These are phyloP conservation scores for Trypoxylon attenuatum DNA, from an alignment of 2,888 invertebrate genomes.

Conservation along the genomic window DNA sequence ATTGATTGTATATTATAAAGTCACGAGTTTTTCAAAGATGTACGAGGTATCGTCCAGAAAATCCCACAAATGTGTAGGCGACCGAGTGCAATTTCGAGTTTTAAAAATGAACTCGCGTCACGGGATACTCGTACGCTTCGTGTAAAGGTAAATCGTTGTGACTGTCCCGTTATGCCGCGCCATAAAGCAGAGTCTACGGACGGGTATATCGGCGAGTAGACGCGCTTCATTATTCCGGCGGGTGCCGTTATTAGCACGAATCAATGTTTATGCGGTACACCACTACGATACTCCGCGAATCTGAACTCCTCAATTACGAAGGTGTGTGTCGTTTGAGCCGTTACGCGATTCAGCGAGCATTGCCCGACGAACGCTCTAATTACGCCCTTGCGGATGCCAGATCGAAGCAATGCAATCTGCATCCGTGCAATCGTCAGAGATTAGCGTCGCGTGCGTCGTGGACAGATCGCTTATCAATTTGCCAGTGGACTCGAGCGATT, in stretches of 20 bases:
- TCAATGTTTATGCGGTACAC: slow-evolving; percentile 15
- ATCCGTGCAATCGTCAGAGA: too few relatives aligned
- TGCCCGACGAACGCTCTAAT: slow-evolving; percentile 15
- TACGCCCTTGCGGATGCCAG: slow-evolving; percentile 3
- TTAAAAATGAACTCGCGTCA: too few relatives aligned
- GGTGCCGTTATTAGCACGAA: slow-evolving; percentile 11
- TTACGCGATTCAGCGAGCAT: background rate
- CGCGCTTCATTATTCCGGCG: background rate
- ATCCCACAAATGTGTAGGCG: too few relatives aligned
- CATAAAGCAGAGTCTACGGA: slow-evolving; percentile 7
- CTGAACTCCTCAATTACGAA: slow-evolving; percentile 31
- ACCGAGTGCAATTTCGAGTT: too few relatives aligned
- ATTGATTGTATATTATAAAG: too few relatives aligned
- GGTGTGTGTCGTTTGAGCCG: slow-evolving; percentile 11
- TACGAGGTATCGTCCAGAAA: too few relatives aligned
- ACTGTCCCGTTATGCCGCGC: slow-evolving; percentile 13
- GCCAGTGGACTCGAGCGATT: too few relatives aligned
- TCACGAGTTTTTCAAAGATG: too few relatives aligned
- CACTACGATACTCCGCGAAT: slow-evolving; percentile 12
- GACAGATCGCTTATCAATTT: too few relatives aligned
- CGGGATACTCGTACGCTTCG: too few relatives aligned
- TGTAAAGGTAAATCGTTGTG: background rate
- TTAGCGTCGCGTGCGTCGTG: too few relatives aligned
- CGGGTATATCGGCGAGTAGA: background rate
- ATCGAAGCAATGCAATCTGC: too few relatives aligned